Evolutionary conservation across 2,113 vertebrate genomes (phyloP), one percentile per base, ranked within the genome.

Genomic region (Aleadryas rufinucha): DNA sequence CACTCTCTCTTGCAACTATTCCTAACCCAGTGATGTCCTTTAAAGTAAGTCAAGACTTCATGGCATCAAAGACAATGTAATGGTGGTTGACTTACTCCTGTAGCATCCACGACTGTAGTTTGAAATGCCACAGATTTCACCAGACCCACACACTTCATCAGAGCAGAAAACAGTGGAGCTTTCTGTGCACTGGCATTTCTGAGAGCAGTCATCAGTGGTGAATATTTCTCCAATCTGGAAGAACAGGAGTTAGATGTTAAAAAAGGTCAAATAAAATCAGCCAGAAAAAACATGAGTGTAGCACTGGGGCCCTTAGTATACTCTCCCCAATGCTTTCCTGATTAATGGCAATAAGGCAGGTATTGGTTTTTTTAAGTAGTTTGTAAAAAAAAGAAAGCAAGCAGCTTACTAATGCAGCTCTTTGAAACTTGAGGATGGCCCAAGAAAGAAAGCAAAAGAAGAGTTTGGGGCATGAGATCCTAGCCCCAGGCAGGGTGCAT

Each of bases 61-160:
- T 26, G 69, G 66, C 37, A 35, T 45, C 35, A 52, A 59, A 94
- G 60, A 45, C 21, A 82, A 37, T 10, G 11, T 13, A 56, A 27
- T 3, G 47, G 33, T 16, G 6, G 13, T 82, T 80, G 31, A 96
- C 97, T 97, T 77, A 98, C 97, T 88, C 23, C 41, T 89, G 81
- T 96, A 97, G 93, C 98, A 98, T 42, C 97, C 98, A 23, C 81
- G 96, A 61, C 39, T 97, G 87, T 94, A 91, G 89, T 95, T 95
- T 59, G 93, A 93, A 44, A 92, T 60, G 26, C 52, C 60, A 80
- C 97, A 98, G 49, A 91, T 95, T 52, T 97, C 56, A 18, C 15
- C 56, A 33, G 31, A 41, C 31, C 6, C 27, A 89, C 98, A 98
- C 6, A 1, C 39, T 50, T 65, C 6, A 0, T 35, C 16, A 50